Evolutionary conservation across 2,888 invertebrate species (phyloP), one percentile per base, ranked within the genome.

Genomic region (Enchytraeus crypticus): DNA sequence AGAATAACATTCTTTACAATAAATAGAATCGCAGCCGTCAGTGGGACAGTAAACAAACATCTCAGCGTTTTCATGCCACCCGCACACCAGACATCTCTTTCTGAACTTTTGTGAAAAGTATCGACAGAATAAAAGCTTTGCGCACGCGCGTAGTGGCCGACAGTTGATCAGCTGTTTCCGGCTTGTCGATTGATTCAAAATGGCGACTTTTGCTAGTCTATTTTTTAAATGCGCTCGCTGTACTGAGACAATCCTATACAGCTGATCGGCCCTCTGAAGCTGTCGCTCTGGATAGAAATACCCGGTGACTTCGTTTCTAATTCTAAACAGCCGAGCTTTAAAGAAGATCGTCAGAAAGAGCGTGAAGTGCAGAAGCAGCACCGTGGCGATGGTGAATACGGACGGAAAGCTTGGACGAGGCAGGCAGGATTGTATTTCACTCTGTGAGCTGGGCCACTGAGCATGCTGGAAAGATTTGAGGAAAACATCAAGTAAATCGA

Each of bases 201-300:
- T 38, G 3, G 64, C 69, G 3, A 62, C 59, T 49, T 58, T 58
- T 23, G 60, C 61, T n/a, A 68, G 61, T 3, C 64, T 51, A 27
- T 53, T 27, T 14, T 57, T 57, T 53, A 68, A 54, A 8, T 66
- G 58, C 27, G 59, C 26, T 8, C 69, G 63, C 57, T 66, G 66
- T 34, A 62, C 64, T 33, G 63, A 46, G 34, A 69, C 32, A 0
- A 62, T 61, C 57, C 66, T 61, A 59, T 70, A 68, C 18, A 70
- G 66, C 47, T 70, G 66, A 8, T 66, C 64, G 34, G 63, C 62
- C 43, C 70, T 62, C 8, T 59, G 59, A 43, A 64, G 63, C 32
- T 65, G 62, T 18, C 67, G 57, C 34, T 70, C 68, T 30, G 65
- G 63, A 59, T 70, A 70, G 61, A 70, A 70, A 51, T 61, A 68